phyloP scores from a whole-genome alignment of 1,140 invertebrate species.

The Heliconius eleuchia region DNA sequence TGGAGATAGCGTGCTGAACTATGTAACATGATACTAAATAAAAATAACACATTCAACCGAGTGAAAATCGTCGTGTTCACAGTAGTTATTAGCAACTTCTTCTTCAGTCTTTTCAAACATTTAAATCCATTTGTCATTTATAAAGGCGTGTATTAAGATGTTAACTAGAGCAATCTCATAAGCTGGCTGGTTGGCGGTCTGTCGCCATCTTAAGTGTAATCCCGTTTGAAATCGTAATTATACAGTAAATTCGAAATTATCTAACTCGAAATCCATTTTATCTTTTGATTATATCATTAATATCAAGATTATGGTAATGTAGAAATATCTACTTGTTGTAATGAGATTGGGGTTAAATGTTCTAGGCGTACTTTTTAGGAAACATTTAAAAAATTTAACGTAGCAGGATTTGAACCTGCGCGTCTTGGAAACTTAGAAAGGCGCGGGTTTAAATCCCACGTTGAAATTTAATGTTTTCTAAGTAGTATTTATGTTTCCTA shows the following conservation, averaged over 20 bases:
- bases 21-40: not conserved
- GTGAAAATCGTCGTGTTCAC: not conserved
- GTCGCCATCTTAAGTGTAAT: slow-evolving; percentile 2
- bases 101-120: not conserved
- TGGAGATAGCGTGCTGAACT: too few relatives aligned
- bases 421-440: too few relatives aligned
- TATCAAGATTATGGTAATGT: not conserved
- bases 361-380: too few relatives aligned
- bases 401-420: too few relatives aligned
- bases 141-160: not conserved
- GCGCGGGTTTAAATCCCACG: too few relatives aligned
- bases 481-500: too few relatives aligned
- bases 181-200: not conserved
- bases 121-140: not conserved
- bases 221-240: not conserved
- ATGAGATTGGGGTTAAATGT: not conserved
- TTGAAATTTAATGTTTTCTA: too few relatives aligned
- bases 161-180: slow-evolving; percentile 10
- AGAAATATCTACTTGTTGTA: not conserved
- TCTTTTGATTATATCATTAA: not conserved
- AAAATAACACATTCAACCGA: not conserved
- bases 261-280: not conserved
- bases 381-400: too few relatives aligned
- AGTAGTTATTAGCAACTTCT: not conserved
- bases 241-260: not conserved